Base-by-base conservation (phyloP, 2,113 vertebrate species). In the Falco punctatus region DNA sequence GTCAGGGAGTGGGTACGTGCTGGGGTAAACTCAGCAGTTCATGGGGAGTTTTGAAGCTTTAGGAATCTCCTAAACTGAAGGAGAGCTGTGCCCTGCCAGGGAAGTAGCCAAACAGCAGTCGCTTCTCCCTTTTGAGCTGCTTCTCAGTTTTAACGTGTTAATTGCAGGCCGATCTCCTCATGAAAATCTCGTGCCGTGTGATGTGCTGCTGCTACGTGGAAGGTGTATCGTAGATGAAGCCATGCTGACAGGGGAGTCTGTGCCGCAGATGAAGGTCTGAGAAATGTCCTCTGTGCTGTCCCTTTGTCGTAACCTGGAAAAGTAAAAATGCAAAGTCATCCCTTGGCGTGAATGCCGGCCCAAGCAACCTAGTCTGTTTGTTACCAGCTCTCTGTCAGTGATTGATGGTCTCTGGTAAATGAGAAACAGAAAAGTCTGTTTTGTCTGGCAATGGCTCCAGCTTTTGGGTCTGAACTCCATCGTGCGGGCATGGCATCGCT, bases 161-260 rank as follows among this genome's bases (percentile, higher is more conserved):
- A 11, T 80, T 66, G 11, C 92, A 99, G 99, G 99, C 64, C 99
- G 99, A 9, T 99, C 99, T 2, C 99, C 99, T 2, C 99, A 99
- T 42, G 99, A 99, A 55, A 99, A 99, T 92, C 94, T 99, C 61
- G 99, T 99, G 30, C 99, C 99, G 0, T 99, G 99, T 10, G 99
- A 99, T 1, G 98, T 99, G 62, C 98, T 99, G 65, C 98, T 99
- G 40, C 97, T 99, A 3, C 97, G 99, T 5, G 99, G 99, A 8
- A 98, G 99, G 69, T 99, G 99, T 82, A 99, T 99, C 5, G 99
- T 99, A 55, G 99, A 99, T 5, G 99, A 99, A 95, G 99, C 99
- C 2, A 99, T 99, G 99, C 98, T 99, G 86, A 99, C 99, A 0
- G 99, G 99, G 65, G 99, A 99, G 92, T 99, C 99, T 0, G 99